Evolutionary conservation across 2,797 vertebrate genomes (phyloP).

Genomic region (Acipenser oxyrinchus): DNA sequence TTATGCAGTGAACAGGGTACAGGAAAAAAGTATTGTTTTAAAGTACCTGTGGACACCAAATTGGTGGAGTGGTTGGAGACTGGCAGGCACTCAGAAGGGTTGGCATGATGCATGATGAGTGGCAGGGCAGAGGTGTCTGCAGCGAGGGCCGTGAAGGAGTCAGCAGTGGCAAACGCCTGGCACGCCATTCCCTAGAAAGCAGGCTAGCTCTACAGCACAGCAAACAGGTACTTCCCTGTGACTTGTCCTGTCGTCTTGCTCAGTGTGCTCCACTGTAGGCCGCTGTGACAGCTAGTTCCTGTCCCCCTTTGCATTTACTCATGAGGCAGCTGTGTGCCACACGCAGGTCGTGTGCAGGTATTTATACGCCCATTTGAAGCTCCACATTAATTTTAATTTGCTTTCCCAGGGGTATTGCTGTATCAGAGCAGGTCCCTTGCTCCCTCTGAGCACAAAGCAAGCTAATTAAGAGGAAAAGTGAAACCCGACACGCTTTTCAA

Average conservation of each 20-base stretch:
- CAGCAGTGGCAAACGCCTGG: slow-evolving; percentile 76
- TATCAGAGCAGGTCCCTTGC: slow-evolving; percentile 43
- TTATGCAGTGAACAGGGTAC: too few species aligned
- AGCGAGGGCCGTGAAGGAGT: slow-evolving; percentile 75
- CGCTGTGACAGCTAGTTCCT: too few species aligned
- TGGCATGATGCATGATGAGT: slow-evolving; percentile 87
- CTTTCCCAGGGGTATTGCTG: slow-evolving; percentile 60
- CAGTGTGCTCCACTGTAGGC: too few species aligned
- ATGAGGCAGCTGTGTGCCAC: slow-evolving; percentile 44
- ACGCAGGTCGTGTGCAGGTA: slow-evolving; percentile 72
- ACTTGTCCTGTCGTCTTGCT: neutral
- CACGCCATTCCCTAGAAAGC: slow-evolving; percentile 70
- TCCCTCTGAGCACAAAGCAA: slow-evolving; percentile 57
- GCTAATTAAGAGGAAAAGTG: slow-evolving; percentile 48
- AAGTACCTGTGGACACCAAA: slow-evolving; percentile 85
- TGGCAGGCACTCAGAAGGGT: slow-evolving; percentile 76
- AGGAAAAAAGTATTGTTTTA: too few species aligned
- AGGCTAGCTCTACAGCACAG: too few species aligned
- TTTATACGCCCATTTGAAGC: slow-evolving; percentile 76
- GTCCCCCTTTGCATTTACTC: slow-evolving; percentile 56
- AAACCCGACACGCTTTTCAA: slow-evolving; percentile 53
- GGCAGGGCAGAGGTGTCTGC: slow-evolving; percentile 78
- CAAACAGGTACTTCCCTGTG: neutral
- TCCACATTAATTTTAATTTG: slow-evolving; percentile 75
- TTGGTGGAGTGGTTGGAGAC: slow-evolving; percentile 77